Base-by-base conservation (phyloP, 2,888 invertebrate genomes). In the Homarus gammarus region DNA sequence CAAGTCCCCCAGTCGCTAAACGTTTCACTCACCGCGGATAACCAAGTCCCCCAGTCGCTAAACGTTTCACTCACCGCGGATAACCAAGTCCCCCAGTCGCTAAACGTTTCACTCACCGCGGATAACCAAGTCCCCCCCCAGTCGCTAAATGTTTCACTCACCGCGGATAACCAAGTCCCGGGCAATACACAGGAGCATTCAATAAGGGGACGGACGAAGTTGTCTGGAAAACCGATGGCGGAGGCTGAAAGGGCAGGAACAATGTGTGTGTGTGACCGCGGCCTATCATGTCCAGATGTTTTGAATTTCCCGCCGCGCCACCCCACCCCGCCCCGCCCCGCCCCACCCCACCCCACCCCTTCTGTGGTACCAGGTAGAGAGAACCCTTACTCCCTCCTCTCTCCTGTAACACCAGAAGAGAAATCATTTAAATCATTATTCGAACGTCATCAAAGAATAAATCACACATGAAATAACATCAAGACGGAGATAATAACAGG, bases 221-320 rank as follows among this genome's bases (percentile, higher is more conserved):
- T n/a, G 61, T 40, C n/a, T 64, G 64, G 64, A 33, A 81, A 81
- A 64, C 64, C 61, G 44, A 10, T 10, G 31, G 22, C 3, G 51
- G 6, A 44, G 56, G 79, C 51, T 40, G 86, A 72, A 70, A 72
- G 64, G 64, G 44, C 61, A 51, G 27, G 72, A 56, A 87, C 87
- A 87, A 87, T 87, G 81, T 72, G 87, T 78, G 70, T 44, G n/a
- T 84, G 81, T 87, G 87, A 72, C 87, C 73, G 40, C 81, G 81
- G 72, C 73, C 81, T 68, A 81, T 81, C 72, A 33, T 40, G 72
- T 70, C 84, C 87, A 81, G 81, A 87, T 87, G 87, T 81, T 87
- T 86, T 87, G 87, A 87, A 87, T 72, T 73, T 81, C 87, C 56
- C 61, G 81, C 79, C 18, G 36, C 72, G 40, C 78, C 86, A 49